Conservation (phyloP, 2,797 vertebrate species). For the Myotis pilosus region DNA sequence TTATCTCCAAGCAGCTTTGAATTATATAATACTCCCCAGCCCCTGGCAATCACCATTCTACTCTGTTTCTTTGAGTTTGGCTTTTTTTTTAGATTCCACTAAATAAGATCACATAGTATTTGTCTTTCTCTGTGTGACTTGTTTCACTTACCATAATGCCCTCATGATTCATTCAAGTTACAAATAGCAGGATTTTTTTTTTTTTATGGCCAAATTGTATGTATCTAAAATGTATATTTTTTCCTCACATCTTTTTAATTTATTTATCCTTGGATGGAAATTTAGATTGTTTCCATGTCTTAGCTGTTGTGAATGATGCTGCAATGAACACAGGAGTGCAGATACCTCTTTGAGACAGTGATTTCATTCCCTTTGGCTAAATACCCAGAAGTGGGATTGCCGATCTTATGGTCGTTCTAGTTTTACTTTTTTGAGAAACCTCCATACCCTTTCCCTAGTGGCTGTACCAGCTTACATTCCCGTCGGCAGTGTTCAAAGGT, state of each 20-base stretch:
- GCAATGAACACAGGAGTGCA: not conserved
- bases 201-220: not conserved
- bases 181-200: not conserved
- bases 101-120: not conserved
- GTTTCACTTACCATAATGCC: not conserved
- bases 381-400: not conserved
- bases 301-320: not conserved
- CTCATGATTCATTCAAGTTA: not conserved
- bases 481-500: not conserved
- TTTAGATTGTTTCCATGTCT: not conserved
- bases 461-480: not conserved
- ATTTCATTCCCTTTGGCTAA: not conserved
- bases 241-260: not conserved
- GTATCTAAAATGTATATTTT: not conserved
- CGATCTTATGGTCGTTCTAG: not conserved
- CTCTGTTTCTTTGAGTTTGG: not conserved
- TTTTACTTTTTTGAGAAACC: not conserved
- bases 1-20: not conserved
- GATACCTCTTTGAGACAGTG: not conserved
- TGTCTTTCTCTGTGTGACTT: not conserved
- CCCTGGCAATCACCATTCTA: not conserved
- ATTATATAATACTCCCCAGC: not conserved
- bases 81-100: not conserved
- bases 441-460: not conserved
- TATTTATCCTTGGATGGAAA: not conserved